Evolutionary conservation across 2,888 invertebrate species (phyloP), one percentile per base, ranked within the genome.

Genomic region (Philereme transversata): DNA sequence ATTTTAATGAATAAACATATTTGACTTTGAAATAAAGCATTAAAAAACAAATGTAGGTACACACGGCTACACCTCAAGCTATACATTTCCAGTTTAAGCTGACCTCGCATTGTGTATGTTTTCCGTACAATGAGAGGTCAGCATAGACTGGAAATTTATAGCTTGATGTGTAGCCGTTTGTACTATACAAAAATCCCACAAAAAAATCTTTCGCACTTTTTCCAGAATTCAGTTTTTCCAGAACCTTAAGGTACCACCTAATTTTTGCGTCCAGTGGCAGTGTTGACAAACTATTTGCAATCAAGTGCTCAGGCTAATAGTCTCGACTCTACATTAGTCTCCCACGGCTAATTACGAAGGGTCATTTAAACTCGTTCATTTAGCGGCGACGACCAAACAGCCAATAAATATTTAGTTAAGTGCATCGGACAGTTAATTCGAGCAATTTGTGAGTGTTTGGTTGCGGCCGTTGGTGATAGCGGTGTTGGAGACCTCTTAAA

Each of bases 351-450:
- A 78, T 75, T 76, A 69, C 68, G 68, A 47, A 74, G 70, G 65
- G 65, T 65, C 67, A 65, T 71, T 79, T 73, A 55, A 64, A 63
- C 71, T 69, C 68, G 70, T 65, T 68, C 73, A 73, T 77, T 79
- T 77, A 76, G 68, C 65, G 66, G 72, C 69, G 72, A 74, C 76
- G 73, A 74, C 73, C 65, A 68, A 72, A 73, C 73, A 59, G 65
- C 70, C 76, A 75, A 81, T 82, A 82, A 83, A 84, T 84, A 83
- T 76, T 77, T 81, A 79, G 76, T 77, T 77, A 80, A 81, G 82
- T 81, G 84, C 84, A 86, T 81, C 68, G 81, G 68, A 79, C 84
- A 76, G 73, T 78, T 84, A 82, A 87, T 86, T 83, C 76, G 71
- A 79, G 75, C 83, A 84, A 86, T 86, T 86, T 84, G 81, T 81